Evolutionary conservation across 2,888 invertebrate species (phyloP), one percentile per base, ranked within the genome.

Genomic region (Peribatodes rhomboidaria): DNA sequence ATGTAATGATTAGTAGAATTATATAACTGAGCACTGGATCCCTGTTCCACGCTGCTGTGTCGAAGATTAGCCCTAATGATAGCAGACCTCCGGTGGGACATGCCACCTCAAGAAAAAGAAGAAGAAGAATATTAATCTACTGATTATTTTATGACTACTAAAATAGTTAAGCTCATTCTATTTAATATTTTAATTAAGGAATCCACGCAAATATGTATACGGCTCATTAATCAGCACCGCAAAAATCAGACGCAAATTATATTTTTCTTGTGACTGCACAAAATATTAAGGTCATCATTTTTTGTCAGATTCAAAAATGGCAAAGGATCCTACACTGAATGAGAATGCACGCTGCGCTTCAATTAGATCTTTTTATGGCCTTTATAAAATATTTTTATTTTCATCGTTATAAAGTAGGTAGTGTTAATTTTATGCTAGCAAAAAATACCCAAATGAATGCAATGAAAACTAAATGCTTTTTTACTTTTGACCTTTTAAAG

Each of bases 331-430:
- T 31, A 14, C 61, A 61, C 67, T 67, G 69, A 69, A 70, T 61
- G 56, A 53, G 70, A 65, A 68, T 67, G 37, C 73, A 72, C 46
- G 70, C 70, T 72, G 73, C 31, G 73, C 39, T 50, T 42, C 50
- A 67, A 55, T 71, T 66, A 60, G 13, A 31, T 49, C 53, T 72
- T 72, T 70, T 72, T 70, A 47, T 61, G 50, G 47, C 42, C n/a
- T 54, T 16, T 33, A 14, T 33, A 9, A 11, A 13, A 37, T 11
- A 18, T 11, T 37, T 39, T 53, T 53, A 53, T 44, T 33, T 55
- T 44, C 11, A 55, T 31, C 42, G 4, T 31, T 33, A 41, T 8
- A 13, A 55, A 55, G 41, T 42, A 55, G 42, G 54, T 55, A 55
- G 54, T 27, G 54, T 55, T 42, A 16, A 41, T 22, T 53, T 55